Conservation (phyloP, 2,113 vertebrate species). For the Ceyx melanurus region DNA sequence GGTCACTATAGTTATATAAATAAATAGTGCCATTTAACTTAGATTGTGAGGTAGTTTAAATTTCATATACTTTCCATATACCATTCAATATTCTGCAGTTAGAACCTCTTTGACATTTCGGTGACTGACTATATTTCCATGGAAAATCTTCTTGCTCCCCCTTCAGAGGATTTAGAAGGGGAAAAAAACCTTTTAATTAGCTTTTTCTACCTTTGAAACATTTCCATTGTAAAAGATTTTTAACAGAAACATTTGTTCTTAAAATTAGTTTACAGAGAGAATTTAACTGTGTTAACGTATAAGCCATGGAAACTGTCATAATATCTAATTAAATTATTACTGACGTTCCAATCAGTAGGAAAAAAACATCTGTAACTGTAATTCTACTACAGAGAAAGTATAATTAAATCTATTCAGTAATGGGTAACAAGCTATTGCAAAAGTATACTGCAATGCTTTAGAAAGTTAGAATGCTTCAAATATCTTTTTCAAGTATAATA, state of each 20-base stretch:
- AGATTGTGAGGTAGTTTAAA: constrained; percentile 69
- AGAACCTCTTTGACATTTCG: constrained; percentile 51
- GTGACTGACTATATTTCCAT: constrained; percentile 67
- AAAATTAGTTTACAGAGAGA: constrained; percentile 67
- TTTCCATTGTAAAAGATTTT: constrained; percentile 64
- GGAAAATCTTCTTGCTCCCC: constrained; percentile 58
- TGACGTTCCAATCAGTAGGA: constrained; percentile 64
- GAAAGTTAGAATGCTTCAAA: constrained; percentile 53
- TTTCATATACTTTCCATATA: constrained; percentile 76
- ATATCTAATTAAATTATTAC: constrained; percentile 66
- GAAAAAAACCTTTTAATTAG: constrained; percentile 47
- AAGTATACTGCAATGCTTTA: constrained; percentile 27
- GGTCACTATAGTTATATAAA: constrained; percentile 83
- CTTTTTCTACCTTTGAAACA: constrained; percentile 69
- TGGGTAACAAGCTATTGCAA: constrained; percentile 57
- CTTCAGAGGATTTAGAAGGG: constrained; percentile 45
- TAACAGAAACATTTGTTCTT: constrained; percentile 66
- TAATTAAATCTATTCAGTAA: constrained; percentile 54
- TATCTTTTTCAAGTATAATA: constrained; percentile 44
- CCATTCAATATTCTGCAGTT: constrained; percentile 63
- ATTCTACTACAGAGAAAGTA: constrained; percentile 53
- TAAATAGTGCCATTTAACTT: constrained; percentile 79
- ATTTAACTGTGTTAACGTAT: constrained; percentile 63
- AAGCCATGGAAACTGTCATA: constrained; percentile 65
- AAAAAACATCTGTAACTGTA: constrained; percentile 70